These are phyloP conservation scores for Antheraea assamensis DNA, from an alignment of 2,888 invertebrate genomes.

Conservation along the genomic window DNA sequence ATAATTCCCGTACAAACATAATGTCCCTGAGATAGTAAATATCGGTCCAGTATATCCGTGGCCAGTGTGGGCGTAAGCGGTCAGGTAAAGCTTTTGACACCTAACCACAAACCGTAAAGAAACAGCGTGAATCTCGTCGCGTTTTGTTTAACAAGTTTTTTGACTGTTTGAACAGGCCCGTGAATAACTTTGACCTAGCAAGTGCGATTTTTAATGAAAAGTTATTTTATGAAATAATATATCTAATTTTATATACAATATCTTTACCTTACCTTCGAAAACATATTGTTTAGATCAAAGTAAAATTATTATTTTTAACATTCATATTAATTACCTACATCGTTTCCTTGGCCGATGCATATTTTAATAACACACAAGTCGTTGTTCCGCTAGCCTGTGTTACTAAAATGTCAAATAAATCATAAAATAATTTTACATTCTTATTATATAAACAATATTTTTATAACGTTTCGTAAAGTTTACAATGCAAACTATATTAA, in stretches of 20 bases:
- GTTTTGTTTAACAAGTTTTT: conserved; percentile 74
- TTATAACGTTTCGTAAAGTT: too few species aligned
- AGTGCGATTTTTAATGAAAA: conserved; percentile 43
- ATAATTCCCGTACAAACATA: conserved; percentile 76
- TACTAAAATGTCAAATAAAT: background rate
- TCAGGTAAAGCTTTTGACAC: conserved; percentile 82
- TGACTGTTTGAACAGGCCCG: conserved; percentile 59
- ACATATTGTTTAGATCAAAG: background rate
- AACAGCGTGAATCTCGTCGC: conserved; percentile 74
- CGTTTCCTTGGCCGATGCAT: background rate
- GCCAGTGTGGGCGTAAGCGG: conserved; percentile 67
- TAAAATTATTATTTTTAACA: background rate
- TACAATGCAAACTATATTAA: background rate
- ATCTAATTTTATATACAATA: background rate
- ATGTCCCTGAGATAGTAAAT: conserved; percentile 69
- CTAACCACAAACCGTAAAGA: conserved; percentile 60
- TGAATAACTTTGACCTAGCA: conserved; percentile 44
- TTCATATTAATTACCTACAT: background rate
- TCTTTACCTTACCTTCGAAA: background rate
- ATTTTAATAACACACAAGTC: background rate
- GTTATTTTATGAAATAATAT: background rate
- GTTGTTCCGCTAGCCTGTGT: background rate
- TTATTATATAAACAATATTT: background rate
- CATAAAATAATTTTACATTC: background rate
- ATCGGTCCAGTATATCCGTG: conserved; percentile 50